Percentiles rank a stretch among this genome's conserved stretches.
These are phyloP conservation scores for Hapalemur alaotrensis DNA, from an alignment of 2,797 vertebrate species.

Conservation along the genomic window DNA sequence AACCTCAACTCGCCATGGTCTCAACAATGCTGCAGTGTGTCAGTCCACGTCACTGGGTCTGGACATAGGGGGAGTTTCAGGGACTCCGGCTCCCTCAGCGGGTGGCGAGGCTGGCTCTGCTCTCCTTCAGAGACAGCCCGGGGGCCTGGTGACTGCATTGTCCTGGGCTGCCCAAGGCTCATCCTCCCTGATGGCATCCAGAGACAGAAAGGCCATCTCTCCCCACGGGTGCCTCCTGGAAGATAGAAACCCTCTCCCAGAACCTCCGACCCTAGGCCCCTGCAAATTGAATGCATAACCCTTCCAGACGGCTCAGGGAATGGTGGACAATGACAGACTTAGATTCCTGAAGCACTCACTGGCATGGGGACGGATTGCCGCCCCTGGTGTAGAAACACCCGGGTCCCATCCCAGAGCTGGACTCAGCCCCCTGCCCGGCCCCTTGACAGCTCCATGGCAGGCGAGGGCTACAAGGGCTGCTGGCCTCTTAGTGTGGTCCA, in stretches of 20 bases:
- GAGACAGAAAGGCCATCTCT: neutral
- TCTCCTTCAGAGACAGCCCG: neutral
- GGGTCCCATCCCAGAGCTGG: neutral
- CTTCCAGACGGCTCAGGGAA: neutral
- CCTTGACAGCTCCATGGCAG: accelerated
- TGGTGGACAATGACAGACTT: accelerated
- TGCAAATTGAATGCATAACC: neutral
- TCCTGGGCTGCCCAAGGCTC: neutral
- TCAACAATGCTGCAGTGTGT: neutral
- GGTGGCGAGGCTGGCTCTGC: too few species aligned
- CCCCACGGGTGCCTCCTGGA: too few species aligned
- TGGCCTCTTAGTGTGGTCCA: accelerated
- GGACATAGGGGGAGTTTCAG: neutral
- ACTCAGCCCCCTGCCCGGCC: too few species aligned
- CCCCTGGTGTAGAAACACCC: accelerated
- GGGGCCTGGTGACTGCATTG: neutral
- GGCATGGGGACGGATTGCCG: neutral
- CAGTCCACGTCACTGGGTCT: too few species aligned
- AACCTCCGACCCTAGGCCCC: neutral
- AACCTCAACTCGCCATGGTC: neutral
- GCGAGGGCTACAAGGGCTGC: too few species aligned
- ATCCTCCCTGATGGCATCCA: accelerated
- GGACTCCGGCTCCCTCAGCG: too few species aligned
- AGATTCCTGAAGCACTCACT: neutral
- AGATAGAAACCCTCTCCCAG: neutral